A percentile compares a stretch with the other conserved stretches of the same genome.
Conservation (phyloP, 2,888 invertebrate species). For the Volucella zonaria region DNA sequence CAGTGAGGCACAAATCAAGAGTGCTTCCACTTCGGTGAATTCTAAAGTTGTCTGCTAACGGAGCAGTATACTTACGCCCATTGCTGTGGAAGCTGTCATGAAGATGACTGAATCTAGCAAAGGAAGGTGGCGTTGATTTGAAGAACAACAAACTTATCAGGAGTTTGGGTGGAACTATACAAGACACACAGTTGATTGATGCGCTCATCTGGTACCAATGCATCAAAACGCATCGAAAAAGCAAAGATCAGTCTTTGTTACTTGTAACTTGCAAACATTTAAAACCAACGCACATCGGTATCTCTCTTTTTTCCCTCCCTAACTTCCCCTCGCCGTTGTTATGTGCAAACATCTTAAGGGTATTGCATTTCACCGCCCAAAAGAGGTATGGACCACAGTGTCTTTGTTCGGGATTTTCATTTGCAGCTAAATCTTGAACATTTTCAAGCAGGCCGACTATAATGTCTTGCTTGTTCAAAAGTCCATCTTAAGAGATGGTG, state of each 20-base stretch:
- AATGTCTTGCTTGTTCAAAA: slow-evolving; percentile 96
- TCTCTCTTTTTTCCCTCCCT: too few species aligned
- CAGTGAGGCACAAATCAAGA: slow-evolving; percentile 91
- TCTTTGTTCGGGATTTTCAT: slow-evolving; percentile 97
- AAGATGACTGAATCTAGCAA: slow-evolving; percentile 85
- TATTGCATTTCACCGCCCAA: slow-evolving; percentile 99
- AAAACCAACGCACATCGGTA: too few species aligned
- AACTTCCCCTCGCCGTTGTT: too few species aligned
- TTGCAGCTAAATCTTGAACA: slow-evolving; percentile 98
- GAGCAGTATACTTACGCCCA: slow-evolving; percentile 95
- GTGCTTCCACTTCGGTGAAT: slow-evolving; percentile 98
- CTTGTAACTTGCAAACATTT: too few species aligned
- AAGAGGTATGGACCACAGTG: slow-evolving; percentile 97
- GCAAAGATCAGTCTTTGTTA: slow-evolving; percentile 99
- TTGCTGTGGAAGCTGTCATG: slow-evolving; percentile 98
- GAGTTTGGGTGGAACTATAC: slow-evolving; percentile 97
- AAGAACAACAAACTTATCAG: slow-evolving; percentile 98
- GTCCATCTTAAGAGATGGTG: slow-evolving; percentile 93
- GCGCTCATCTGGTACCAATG: slow-evolving; percentile 95
- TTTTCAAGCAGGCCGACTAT: slow-evolving; percentile 86
- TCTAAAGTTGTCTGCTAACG: slow-evolving; percentile 99
- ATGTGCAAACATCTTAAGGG: too few species aligned
- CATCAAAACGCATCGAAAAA: slow-evolving; percentile 96
- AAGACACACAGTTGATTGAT: slow-evolving; percentile 97
- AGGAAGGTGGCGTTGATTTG: slow-evolving; percentile 92